Evolutionary conservation across 2,797 vertebrate genomes (phyloP).

Genomic region (Amblyopsis hoosieri): DNA sequence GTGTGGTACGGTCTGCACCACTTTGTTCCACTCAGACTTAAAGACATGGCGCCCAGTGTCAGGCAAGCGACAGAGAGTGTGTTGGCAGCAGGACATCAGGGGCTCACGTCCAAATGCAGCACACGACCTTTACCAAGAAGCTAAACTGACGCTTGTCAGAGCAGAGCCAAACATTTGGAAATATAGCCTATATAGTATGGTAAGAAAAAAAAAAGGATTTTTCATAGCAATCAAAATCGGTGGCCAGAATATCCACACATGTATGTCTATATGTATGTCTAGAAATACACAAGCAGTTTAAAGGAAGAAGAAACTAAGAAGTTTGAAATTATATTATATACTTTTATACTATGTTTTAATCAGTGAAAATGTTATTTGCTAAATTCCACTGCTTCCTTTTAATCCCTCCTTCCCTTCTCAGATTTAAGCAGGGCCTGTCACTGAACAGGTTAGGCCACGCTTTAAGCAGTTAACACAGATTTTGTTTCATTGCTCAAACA

Average conservation of each 20-base stretch:
- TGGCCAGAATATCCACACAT: constrained; percentile 8
- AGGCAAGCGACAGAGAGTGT: constrained; percentile 48
- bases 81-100: constrained; percentile 60
- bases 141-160: constrained; percentile 58
- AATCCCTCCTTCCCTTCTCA: constrained; percentile 20
- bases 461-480: constrained; percentile 43
- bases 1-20: too few species aligned
- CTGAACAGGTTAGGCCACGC: constrained; percentile 53
- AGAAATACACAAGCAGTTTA: constrained; percentile 4
- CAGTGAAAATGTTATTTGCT: constrained; percentile 30
- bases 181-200: constrained; percentile 12
- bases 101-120: constrained; percentile 58
- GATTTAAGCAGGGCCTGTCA: constrained; percentile 39
- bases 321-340: constrained; percentile 14
- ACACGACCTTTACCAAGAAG: constrained; percentile 58
- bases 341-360: constrained; percentile 20
- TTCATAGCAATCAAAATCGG: constrained; percentile 5
- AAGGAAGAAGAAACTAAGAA: constrained; percentile 2
- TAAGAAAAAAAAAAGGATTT: constrained; percentile 35
- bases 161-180: constrained; percentile 50
- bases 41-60: constrained; percentile 24
- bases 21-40: constrained; percentile 12
- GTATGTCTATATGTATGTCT: constrained; percentile 8
- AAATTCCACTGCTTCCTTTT: constrained; percentile 25
- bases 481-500: constrained; percentile 68